A percentile compares a stretch with the other conserved stretches of the same genome.
These are phyloP conservation scores for Apamea monoglypha DNA, from an alignment of 2,888 invertebrate species.

Conservation along the genomic window DNA sequence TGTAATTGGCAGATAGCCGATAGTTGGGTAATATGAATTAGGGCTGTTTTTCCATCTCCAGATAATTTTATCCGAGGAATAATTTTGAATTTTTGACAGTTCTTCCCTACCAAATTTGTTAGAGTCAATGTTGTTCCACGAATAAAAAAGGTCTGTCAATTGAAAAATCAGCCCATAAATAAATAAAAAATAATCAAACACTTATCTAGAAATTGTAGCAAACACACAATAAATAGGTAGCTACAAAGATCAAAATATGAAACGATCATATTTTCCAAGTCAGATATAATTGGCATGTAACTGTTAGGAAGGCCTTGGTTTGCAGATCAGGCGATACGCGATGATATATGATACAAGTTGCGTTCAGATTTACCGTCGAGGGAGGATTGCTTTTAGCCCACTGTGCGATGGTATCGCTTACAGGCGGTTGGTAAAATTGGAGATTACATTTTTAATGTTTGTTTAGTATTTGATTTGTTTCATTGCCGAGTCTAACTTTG, in stretches of 20 bases:
- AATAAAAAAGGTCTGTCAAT: too few species aligned
- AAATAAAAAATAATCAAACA: not conserved
- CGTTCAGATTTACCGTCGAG: conserved; percentile 51
- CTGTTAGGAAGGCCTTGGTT: conserved; percentile 59
- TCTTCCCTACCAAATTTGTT: too few species aligned
- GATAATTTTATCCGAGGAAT: too few species aligned
- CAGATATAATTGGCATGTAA: conserved; percentile 43
- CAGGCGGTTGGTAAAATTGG: conserved; percentile 45
- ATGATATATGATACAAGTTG: conserved; percentile 76
- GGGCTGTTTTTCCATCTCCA: too few species aligned
- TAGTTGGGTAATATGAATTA: not conserved
- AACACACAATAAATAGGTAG: not conserved
- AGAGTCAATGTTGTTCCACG: too few species aligned
- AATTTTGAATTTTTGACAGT: too few species aligned
- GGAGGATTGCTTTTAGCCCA: conserved; percentile 54
- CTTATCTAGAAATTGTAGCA: not conserved
- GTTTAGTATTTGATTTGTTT: conserved; percentile 13
- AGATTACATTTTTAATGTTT: conserved; percentile 54
- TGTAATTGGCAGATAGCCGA: not conserved
- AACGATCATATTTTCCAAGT: conserved; percentile 39
- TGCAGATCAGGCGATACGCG: conserved; percentile 67
- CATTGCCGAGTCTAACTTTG: conserved; percentile 5
- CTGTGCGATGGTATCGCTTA: conserved; percentile 59
- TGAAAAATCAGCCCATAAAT: too few species aligned
- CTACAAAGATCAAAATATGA: conserved; percentile 12